phyloP scores from a whole-genome alignment of 2,113 vertebrate species.

The Empidonax traillii region DNA sequence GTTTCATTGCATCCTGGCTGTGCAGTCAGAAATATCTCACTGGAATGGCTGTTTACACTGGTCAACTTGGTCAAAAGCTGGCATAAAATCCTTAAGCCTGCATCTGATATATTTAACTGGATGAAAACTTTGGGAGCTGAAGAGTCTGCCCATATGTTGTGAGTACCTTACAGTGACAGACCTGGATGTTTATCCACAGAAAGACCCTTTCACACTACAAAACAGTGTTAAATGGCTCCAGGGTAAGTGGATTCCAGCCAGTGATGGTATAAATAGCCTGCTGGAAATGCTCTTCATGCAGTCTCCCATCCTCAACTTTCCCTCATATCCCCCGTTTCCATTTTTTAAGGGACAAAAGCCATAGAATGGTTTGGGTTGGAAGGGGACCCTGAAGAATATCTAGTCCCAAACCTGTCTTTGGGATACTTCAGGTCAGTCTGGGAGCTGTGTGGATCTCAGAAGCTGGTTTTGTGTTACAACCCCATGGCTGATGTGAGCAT shows the following conservation, averaged over 20 bases:
- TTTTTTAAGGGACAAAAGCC: background rate
- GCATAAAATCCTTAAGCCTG: background rate
- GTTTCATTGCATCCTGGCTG: background rate
- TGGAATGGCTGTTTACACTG: background rate
- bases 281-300: background rate
- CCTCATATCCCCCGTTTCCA: background rate
- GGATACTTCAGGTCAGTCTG: background rate
- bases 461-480: background rate
- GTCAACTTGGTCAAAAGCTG: background rate
- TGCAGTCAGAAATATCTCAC: background rate
- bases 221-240: conserved; percentile 29
- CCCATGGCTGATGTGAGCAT: background rate
- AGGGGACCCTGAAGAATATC: background rate
- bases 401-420: background rate
- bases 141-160: conserved; percentile 1
- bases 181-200: conserved; percentile 19
- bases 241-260: background rate
- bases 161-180: conserved; percentile 13
- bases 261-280: background rate
- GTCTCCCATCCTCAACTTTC: background rate
- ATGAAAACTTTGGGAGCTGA: background rate
- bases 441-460: background rate
- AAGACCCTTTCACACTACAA: background rate
- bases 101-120: background rate
- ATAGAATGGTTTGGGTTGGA: background rate